A percentile compares a stretch with the other conserved stretches of the same genome.
Evolutionary conservation across 2,797 vertebrate genomes (phyloP).

Genomic region (Delichon dasypus): DNA sequence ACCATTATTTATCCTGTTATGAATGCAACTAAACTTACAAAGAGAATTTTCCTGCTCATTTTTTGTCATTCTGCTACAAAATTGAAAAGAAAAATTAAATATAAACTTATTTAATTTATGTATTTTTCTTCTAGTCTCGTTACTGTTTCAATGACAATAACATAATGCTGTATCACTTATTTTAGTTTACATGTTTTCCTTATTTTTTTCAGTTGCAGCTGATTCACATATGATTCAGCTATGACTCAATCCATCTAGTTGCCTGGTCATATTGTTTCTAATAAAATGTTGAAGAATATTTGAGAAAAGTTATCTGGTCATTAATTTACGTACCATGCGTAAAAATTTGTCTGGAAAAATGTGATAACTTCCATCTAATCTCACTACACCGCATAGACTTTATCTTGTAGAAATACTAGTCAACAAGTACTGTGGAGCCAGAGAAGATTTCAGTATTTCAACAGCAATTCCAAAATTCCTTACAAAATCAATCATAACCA

Average conservation of each 20-base stretch:
- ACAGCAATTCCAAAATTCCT: background rate
- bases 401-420: background rate
- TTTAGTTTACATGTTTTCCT: background rate
- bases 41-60: background rate
- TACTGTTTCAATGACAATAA: background rate
- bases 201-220: background rate
- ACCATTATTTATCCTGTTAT: background rate
- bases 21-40: background rate
- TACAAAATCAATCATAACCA: rapidly evolving
- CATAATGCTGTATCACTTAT: background rate
- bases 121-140: background rate
- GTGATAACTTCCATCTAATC: background rate
- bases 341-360: background rate
- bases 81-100: background rate
- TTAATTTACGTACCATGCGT: rapidly evolving
- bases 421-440: background rate
- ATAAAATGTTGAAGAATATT: background rate
- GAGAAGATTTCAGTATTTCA: background rate
- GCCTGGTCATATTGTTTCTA: background rate
- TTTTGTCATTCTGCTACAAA: background rate
- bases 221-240: background rate
- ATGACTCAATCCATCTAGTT: background rate
- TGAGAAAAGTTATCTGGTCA: background rate
- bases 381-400: background rate
- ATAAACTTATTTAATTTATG: background rate